These are phyloP conservation scores for Mactromeris polynyma DNA, from an alignment of 2,888 invertebrate species.

Conservation along the genomic window DNA sequence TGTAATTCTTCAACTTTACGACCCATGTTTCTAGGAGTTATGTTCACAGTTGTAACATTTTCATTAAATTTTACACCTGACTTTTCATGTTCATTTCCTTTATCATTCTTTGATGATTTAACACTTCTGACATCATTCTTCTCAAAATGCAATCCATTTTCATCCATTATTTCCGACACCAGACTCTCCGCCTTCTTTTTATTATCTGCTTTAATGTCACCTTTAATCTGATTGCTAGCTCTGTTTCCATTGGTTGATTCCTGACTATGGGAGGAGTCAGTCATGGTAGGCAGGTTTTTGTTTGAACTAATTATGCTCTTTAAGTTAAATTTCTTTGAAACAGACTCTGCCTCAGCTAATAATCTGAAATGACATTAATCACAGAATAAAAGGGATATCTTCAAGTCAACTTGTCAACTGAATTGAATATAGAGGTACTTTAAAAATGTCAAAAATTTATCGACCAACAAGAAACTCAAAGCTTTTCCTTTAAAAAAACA, in stretches of 20 bases:
- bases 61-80: conserved; percentile 73
- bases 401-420: too few relatives aligned
- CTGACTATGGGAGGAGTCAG: conserved; percentile 15
- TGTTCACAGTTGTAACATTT: conserved; percentile 76
- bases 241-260: neutral
- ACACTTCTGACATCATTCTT: neutral
- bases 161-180: conserved; percentile 61
- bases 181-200: conserved; percentile 50
- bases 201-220: conserved; percentile 6
- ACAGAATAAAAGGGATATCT: too few relatives aligned
- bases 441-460: too few relatives aligned
- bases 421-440: too few relatives aligned
- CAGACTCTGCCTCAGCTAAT: conserved; percentile 64
- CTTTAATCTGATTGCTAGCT: neutral
- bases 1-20: conserved; percentile 71
- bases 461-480: too few relatives aligned
- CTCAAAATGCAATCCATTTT: conserved; percentile 54
- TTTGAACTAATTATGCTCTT: conserved; percentile 58
- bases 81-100: conserved; percentile 57
- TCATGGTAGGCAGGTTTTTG: conserved; percentile 37
- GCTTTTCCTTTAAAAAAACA: too few relatives aligned
- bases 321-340: conserved; percentile 57
- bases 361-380: conserved; percentile 41
- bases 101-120: neutral
- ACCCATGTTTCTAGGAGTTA: conserved; percentile 78